phyloP scores from a whole-genome alignment of 1,140 invertebrate genomes.

The Mycetomoellerius zeteki region DNA sequence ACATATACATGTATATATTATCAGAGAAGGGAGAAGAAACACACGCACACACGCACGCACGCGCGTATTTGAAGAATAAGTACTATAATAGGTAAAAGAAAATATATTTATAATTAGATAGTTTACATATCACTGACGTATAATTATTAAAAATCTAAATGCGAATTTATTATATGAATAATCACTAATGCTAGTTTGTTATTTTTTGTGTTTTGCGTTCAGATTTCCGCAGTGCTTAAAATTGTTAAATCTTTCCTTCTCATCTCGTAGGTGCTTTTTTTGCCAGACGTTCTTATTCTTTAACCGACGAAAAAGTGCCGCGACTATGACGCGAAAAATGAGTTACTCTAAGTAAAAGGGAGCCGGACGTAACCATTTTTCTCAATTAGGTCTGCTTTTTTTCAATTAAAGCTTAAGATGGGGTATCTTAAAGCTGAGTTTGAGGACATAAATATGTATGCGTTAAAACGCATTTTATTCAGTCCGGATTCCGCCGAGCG shows the following conservation, averaged over 20 bases:
- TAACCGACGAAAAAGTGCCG: constrained; percentile 37
- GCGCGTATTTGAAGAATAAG: too few species aligned
- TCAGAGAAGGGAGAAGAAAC: neutral
- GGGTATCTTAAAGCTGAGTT: constrained; percentile 37
- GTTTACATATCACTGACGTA: neutral
- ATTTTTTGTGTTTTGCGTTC: neutral
- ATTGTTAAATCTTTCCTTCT: constrained; percentile 46
- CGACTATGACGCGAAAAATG: constrained; percentile 39
- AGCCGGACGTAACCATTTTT: constrained; percentile 69
- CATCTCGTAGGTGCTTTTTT: neutral
- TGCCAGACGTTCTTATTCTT: neutral
- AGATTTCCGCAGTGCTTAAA: constrained; percentile 7
- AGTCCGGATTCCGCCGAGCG: constrained; percentile 39
- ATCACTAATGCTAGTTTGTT: neutral
- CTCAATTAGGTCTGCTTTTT: constrained; percentile 77
- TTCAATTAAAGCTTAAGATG: constrained; percentile 72
- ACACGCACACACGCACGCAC: too few species aligned
- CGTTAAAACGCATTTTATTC: constrained; percentile 54
- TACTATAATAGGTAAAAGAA: too few species aligned
- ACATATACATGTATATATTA: too few species aligned
- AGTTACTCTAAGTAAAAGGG: constrained; percentile 65
- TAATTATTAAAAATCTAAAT: neutral
- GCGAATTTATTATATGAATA: neutral
- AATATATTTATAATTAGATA: neutral
- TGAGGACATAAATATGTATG: constrained; percentile 75